Evolutionary conservation across 2,797 vertebrate species (phyloP).

Genomic region (Halcyon smyrnensis): DNA sequence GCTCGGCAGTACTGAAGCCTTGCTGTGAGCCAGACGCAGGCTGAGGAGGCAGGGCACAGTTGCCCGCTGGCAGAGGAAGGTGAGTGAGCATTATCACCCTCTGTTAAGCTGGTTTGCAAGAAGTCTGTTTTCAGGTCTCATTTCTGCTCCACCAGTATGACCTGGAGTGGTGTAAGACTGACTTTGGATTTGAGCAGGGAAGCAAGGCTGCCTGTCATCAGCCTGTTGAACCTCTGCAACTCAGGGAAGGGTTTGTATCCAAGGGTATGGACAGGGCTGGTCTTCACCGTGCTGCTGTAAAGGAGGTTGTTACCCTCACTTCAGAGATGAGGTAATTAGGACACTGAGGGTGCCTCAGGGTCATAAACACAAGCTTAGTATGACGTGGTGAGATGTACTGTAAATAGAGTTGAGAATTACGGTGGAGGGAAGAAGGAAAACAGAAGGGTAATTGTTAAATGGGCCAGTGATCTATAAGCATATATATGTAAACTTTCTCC

Average conservation of each 20-base stretch:
- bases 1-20: not conserved
- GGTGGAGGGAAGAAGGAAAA: not conserved
- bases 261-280: fast-evolving
- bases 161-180: not conserved
- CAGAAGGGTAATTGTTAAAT: not conserved
- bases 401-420: not conserved
- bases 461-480: not conserved
- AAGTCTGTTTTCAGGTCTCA: not conserved
- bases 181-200: not conserved
- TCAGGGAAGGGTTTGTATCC: not conserved
- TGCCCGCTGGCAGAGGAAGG: not conserved
- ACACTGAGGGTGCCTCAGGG: not conserved
- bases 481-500: not conserved
- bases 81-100: not conserved
- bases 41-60: not conserved
- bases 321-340: not conserved
- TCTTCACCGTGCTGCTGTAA: not conserved
- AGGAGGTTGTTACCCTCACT: not conserved
- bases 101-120: not conserved
- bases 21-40: fast-evolving
- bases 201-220: not conserved
- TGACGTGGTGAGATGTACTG: not conserved
- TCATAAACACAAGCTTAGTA: not conserved
- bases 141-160: not conserved
- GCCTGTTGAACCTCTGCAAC: not conserved